These are phyloP conservation scores for Prionailurus bengalensis DNA, from an alignment of 2,113 vertebrate species.

Conservation along the genomic window DNA sequence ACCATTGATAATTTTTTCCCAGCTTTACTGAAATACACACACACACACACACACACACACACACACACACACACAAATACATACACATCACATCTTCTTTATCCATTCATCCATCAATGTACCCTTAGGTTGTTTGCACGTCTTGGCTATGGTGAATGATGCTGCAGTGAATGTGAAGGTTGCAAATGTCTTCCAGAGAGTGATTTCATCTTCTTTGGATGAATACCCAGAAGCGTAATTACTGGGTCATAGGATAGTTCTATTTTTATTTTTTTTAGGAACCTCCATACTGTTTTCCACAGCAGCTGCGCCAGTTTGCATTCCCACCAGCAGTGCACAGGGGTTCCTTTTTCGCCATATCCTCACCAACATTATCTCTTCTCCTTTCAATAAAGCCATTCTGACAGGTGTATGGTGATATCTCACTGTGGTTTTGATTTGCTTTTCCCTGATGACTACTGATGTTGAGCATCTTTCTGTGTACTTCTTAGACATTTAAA, in stretches of 20 bases:
- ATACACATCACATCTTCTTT: too few species aligned
- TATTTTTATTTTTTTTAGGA: background rate
- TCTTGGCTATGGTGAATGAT: too few species aligned
- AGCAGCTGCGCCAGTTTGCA: background rate
- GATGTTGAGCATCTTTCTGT: background rate
- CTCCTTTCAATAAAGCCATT: background rate
- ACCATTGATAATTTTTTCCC: too few species aligned
- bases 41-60: too few species aligned
- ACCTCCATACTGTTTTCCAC: background rate
- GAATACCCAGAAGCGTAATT: too few species aligned
- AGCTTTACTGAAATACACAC: too few species aligned
- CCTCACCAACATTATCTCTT: background rate
- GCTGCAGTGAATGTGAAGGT: too few species aligned
- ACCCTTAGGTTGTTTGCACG: too few species aligned
- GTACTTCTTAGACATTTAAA: background rate
- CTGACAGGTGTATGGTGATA: background rate
- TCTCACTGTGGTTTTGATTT: background rate
- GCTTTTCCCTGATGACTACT: background rate
- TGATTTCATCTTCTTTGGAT: too few species aligned
- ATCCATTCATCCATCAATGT: too few species aligned
- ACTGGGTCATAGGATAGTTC: background rate
- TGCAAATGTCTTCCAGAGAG: too few species aligned
- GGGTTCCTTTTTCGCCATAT: background rate
- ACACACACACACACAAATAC: too few species aligned
- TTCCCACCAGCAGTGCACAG: background rate